Evolutionary conservation across 1,140 invertebrate species (phyloP), one percentile per base, ranked within the genome.

Genomic region (Diabrotica undecimpunctata): DNA sequence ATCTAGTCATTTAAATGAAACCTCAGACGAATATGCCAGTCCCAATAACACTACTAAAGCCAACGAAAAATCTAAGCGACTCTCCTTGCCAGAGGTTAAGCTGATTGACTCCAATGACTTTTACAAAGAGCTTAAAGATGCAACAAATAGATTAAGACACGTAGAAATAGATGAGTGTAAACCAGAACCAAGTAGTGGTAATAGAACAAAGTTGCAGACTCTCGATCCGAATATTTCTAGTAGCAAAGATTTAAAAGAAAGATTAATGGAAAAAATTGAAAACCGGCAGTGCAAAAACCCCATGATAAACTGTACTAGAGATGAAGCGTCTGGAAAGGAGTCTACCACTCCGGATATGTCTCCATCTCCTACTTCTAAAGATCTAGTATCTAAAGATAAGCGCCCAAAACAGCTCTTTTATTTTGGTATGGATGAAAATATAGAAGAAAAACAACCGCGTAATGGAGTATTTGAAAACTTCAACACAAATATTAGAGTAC

Each of bases 391-490:
- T 9, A 80, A 75, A 53, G 69, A 78, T 37, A 81, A 85, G 69
- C 5, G 41, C 6, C n/a, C 41, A 46, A 83, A 87, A 14, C 89
- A 89, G 72, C 87, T 86, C 52, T 91, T 91, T 78, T 92, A 92
- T 75, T 91, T 91, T 72, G 89, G 89, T 11, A 91, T 91, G 88
- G 84, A 87, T 61, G 82, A 85, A 66, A 77, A 74, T 61, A 5
- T n/a, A 10, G 51, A 60, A 14, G 54, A 64, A 41, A 52, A 63
- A 39, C 54, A 60, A 37, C 64, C 59, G 50, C 36, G 58, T 38
- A 66, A 62, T 56, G 62, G 64, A 9, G 58, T 63, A n/a, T 39
- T 66, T 36, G 61, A 70, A 60, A 52, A 68, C 38, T 67, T 68
- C 35, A 57, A 61, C 8, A 39, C 62, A 8, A 69, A 57, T 65